These are phyloP conservation scores for Thunnus albacares DNA, from an alignment of 2,797 vertebrate species.

Conservation along the genomic window DNA sequence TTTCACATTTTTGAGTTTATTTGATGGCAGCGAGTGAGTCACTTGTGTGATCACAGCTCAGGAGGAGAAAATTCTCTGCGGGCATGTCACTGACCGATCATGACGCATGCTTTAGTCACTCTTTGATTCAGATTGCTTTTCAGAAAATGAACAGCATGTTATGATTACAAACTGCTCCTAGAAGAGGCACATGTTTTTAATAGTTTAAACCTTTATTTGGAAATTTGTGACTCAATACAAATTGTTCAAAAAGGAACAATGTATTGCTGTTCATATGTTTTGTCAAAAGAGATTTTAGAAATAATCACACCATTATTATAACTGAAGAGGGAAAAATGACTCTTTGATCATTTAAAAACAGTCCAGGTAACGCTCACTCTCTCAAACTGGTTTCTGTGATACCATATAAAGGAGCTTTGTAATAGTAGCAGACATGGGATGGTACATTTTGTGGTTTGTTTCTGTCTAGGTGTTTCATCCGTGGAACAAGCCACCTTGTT, in stretches of 20 bases:
- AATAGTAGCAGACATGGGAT: constrained; percentile 31
- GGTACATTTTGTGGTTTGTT: constrained; percentile 42
- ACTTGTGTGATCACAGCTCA: constrained; percentile 42
- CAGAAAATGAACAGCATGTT: constrained; percentile 30
- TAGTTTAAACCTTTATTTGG: constrained; percentile 5
- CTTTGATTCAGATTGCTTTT: constrained; percentile 30
- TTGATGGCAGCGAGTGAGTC: constrained; percentile 41
- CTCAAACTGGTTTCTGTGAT: constrained; percentile 6
- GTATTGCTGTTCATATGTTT: background rate
- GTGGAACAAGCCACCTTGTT: constrained; percentile 76
- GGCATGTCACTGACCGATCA: constrained; percentile 39
- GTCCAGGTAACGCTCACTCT: background rate
- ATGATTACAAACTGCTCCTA: background rate
- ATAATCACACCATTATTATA: background rate
- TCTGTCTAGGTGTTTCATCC: constrained; percentile 57
- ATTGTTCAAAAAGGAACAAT: constrained; percentile 8
- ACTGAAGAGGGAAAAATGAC: constrained; percentile 19
- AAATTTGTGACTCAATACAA: constrained; percentile 13
- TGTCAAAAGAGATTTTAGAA: background rate
- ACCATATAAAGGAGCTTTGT: constrained; percentile 26
- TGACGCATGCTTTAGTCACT: constrained; percentile 44
- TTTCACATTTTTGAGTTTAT: background rate
- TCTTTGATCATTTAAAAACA: constrained; percentile 26
- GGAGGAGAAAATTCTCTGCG: constrained; percentile 24
- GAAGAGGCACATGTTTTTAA: constrained; percentile 3